Conservation (phyloP, 2,797 vertebrate genomes). For the Coilia nasus region DNA sequence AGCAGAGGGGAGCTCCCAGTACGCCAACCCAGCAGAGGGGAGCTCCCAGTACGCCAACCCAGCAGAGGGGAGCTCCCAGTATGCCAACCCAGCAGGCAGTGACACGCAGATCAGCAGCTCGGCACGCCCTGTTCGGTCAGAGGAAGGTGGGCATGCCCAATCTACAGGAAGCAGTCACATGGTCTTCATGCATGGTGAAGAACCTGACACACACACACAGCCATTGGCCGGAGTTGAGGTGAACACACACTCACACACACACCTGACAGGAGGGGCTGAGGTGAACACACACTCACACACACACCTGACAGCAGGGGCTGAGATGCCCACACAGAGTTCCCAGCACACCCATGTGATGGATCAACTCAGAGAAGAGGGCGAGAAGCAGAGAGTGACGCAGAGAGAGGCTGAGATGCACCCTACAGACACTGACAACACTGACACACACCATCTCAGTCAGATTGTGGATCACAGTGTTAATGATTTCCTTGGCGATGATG, state of each 20-base stretch:
- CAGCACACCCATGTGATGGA: background rate
- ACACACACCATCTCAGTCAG: background rate
- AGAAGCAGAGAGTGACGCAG: background rate
- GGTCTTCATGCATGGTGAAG: background rate
- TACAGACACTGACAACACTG: background rate
- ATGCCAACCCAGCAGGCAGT: too few species aligned
- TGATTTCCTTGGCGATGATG: background rate
- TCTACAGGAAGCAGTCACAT: background rate
- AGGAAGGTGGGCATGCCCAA: background rate
- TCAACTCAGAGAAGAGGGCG: background rate
- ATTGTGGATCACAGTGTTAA: background rate
- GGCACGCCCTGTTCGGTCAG: too few species aligned
- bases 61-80: background rate
- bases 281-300: background rate
- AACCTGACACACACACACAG: background rate
- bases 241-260: too few species aligned
- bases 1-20: background rate
- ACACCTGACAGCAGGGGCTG: background rate
- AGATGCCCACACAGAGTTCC: background rate
- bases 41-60: background rate
- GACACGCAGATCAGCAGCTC: too few species aligned
- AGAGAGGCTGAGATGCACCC: background rate
- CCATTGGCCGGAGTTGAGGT: too few species aligned
- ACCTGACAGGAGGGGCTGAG: background rate
- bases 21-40: background rate